phyloP scores from a whole-genome alignment of 2,888 invertebrate genomes.

The Drosophila anomalata region DNA sequence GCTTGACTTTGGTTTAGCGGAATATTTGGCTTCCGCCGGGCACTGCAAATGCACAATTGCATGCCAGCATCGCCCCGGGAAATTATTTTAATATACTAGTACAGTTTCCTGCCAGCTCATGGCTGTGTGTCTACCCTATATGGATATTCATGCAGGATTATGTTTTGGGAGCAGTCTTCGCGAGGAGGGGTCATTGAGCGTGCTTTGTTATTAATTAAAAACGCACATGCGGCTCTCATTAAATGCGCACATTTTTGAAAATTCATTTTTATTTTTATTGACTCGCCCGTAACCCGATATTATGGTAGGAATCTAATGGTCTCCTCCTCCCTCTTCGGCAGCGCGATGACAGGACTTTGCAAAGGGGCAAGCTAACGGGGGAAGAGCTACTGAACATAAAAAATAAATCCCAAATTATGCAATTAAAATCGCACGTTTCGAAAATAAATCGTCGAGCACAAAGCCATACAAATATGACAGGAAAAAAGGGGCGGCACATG shows the following conservation, averaged over 20 bases:
- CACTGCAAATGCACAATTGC: slow-evolving; percentile 10
- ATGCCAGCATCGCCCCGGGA: slow-evolving; percentile 5
- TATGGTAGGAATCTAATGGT: slow-evolving; percentile 51
- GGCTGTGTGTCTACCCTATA: neutral
- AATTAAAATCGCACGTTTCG: slow-evolving; percentile 59
- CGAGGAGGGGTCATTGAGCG: slow-evolving; percentile 11
- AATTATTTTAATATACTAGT: slow-evolving; percentile 29
- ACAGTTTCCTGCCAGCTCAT: slow-evolving; percentile 1
- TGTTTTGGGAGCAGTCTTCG: neutral
- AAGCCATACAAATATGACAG: neutral
- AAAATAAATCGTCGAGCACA: slow-evolving; percentile 26
- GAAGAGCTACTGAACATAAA: slow-evolving; percentile 41
- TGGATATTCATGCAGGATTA: neutral
- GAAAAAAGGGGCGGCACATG: neutral
- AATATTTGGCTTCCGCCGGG: slow-evolving; percentile 18
- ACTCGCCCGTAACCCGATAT: slow-evolving; percentile 51
- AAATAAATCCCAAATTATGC: slow-evolving; percentile 71
- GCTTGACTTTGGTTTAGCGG: slow-evolving; percentile 15
- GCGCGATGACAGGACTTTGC: slow-evolving; percentile 9
- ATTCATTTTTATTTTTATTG: slow-evolving; percentile 75
- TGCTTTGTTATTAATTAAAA: slow-evolving; percentile 66
- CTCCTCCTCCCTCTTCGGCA: slow-evolving; percentile 32
- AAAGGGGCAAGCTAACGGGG: no score
- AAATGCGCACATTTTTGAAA: slow-evolving; percentile 64
- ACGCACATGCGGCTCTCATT: slow-evolving; percentile 65